A percentile compares a stretch with the other conserved stretches of the same genome.
Conservation (phyloP, 2,113 vertebrate genomes). For the Cryptomyrus ogoouensis region DNA sequence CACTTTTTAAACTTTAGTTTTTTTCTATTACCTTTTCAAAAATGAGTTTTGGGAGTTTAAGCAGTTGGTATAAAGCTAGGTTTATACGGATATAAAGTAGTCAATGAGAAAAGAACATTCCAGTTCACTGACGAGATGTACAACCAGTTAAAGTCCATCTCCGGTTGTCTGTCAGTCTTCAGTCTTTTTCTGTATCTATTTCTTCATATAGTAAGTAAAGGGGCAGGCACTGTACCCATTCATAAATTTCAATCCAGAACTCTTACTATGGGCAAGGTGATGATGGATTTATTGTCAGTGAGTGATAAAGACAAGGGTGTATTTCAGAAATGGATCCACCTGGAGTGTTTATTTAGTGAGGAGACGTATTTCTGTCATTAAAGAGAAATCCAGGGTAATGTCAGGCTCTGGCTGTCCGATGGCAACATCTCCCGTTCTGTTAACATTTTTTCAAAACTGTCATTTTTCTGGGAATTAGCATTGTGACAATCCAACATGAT, state of each 20-base stretch:
- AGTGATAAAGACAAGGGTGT: conserved; percentile 55
- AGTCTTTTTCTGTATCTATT: neutral
- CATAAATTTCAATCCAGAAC: conserved; percentile 43
- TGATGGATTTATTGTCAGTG: conserved; percentile 60
- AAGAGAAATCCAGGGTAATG: conserved; percentile 34
- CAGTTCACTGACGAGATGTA: neutral
- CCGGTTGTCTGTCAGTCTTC: neutral
- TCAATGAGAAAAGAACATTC: neutral
- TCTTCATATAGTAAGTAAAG: conserved; percentile 10
- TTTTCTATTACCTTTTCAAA: neutral
- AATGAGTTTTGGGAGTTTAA: neutral
- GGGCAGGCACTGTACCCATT: conserved; percentile 52
- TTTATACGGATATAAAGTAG: neutral
- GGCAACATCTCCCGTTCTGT: conserved; percentile 4
- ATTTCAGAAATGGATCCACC: conserved; percentile 57
- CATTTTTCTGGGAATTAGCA: neutral
- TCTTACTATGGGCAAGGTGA: conserved; percentile 47
- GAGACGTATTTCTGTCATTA: conserved; percentile 46
- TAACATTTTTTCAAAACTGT: neutral
- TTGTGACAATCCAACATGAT: neutral
- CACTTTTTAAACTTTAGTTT: neutral
- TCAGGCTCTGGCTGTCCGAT: neutral
- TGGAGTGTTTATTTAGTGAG: conserved; percentile 48
- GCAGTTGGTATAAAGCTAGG: neutral
- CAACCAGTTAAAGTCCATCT: neutral